These are phyloP conservation scores for Poeciliopsis retropinna DNA, from an alignment of 2,113 vertebrate genomes.

Conservation along the genomic window DNA sequence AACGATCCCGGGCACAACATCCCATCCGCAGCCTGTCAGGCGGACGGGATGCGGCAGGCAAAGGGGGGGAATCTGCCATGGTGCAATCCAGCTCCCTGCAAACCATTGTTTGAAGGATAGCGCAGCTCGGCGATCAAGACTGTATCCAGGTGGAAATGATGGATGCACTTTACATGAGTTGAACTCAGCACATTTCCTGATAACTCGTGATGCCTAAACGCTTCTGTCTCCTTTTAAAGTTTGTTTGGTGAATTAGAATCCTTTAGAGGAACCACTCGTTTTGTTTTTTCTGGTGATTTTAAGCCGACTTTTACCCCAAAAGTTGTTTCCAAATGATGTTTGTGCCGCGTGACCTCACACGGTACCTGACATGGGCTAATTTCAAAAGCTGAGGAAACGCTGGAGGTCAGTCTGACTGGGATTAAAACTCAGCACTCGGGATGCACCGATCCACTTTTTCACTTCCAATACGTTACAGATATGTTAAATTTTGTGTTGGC, in stretches of 20 bases:
- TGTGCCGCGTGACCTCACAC: conserved; percentile 2
- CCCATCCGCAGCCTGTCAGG: conserved; percentile 27
- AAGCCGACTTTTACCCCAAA: neutral
- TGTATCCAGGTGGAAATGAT: conserved; percentile 63
- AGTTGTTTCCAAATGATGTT: neutral
- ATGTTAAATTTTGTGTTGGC: too few species aligned
- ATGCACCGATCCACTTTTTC: too few species aligned
- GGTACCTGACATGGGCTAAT: conserved; percentile 25
- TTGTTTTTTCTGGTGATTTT: neutral
- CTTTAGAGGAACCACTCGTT: neutral
- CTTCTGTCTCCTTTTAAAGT: conserved; percentile 36
- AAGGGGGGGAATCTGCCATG: neutral
- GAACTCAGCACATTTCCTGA: conserved; percentile 57
- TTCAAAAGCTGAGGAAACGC: conserved; percentile 23
- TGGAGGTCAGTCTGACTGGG: conserved; percentile 20
- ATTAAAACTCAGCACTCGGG: conserved; percentile 25
- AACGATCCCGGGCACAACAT: conserved; percentile 12
- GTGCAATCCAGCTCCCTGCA: conserved; percentile 13
- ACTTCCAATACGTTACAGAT: too few species aligned
- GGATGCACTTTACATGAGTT: conserved; percentile 53
- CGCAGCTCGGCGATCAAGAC: conserved; percentile 61
- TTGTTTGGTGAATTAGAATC: conserved; percentile 28
- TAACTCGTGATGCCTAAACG: conserved; percentile 3
- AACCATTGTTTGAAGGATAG: conserved; percentile 51
- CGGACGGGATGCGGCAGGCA: conserved; percentile 1